Evolutionary conservation across 64 coral and sea anemone species (phyloP), one percentile per base, ranked within the genome.

Genomic region (Astreopora myriophthalma): DNA sequence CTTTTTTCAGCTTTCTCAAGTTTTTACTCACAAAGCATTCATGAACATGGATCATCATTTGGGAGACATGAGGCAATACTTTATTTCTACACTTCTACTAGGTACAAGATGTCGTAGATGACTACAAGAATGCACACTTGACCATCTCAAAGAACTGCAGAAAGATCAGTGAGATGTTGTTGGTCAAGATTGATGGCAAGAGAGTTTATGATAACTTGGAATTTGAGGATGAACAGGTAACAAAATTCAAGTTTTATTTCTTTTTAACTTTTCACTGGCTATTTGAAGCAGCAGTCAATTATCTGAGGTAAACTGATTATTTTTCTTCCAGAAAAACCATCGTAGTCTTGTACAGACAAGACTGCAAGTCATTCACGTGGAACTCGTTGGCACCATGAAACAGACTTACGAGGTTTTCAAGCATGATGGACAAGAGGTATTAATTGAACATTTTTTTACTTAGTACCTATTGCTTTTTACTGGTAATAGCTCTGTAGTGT

Each of bases 151-250:
- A 93, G 67, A 90, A 99, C 61, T 99, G 97, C 69, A 92, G 84
- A 49, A 99, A 99, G 94, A 99, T 99, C 68, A 99, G 97, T 66
- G 97, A 99, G 76, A 99, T 99, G 97, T 70, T 99, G 30, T 42
- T 99, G 44, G 87, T 99, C 20, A 96, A 95, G 68, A 96, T 99
- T 83, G 97, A 99, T 89, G 94, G 97, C 51, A 99, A 99, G 51
- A 95, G 94, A 78, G 94, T 96, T 5, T 99, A 99, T 75, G 97
- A 99, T 55, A 99, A 99, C 75, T 70, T 99, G 46, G 97, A 99
- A 71, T 99, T 99, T 94, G 97, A 99, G 91, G 97, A 99, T 36
- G 97, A 99, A 91, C 97, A 99, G 84, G 97, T 99, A 66, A 75
- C 19, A 6, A 12, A 58, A 29, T 34, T 14, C 12, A 16, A 7